A percentile compares a stretch with the other conserved stretches of the same genome.
Evolutionary conservation across 2,113 vertebrate species (phyloP).

Genomic region (Thinocorus orbignyianus): DNA sequence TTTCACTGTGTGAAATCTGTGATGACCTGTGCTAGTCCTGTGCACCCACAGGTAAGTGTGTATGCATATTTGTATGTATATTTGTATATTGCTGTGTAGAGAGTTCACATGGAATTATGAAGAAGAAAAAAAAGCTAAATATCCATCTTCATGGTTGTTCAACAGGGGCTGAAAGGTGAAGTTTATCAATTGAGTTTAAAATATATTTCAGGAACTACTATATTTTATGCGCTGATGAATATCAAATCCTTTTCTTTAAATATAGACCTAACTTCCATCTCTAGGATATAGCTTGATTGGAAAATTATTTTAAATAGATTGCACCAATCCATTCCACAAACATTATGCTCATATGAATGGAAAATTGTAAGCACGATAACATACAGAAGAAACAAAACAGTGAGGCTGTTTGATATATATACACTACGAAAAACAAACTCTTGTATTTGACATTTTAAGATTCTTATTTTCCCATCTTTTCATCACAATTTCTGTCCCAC

Average conservation of each 20-base stretch:
- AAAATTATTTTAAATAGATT: slow-evolving; percentile 58
- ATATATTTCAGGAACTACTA: slow-evolving; percentile 38
- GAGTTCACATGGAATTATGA: background rate
- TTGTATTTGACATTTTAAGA: background rate
- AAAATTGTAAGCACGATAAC: background rate
- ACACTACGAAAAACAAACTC: background rate
- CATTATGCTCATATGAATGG: slow-evolving; percentile 16
- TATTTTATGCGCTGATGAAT: slow-evolving; percentile 45
- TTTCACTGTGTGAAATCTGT: fast-evolving
- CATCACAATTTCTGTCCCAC: background rate
- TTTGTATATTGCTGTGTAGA: background rate
- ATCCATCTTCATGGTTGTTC: background rate
- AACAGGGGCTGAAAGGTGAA: background rate
- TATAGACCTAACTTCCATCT: slow-evolving; percentile 34
- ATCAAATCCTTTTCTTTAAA: slow-evolving; percentile 41
- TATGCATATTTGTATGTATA: background rate
- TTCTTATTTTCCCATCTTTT: background rate
- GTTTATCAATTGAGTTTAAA: slow-evolving; percentile 21
- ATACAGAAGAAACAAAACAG: background rate
- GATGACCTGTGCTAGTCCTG: background rate
- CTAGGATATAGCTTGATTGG: slow-evolving; percentile 57
- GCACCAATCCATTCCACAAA: background rate
- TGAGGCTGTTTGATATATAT: background rate
- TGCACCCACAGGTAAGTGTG: background rate
- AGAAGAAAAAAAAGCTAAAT: background rate